Base-by-base conservation (phyloP, 2,888 invertebrate species). In the Cyaniris semiargus region DNA sequence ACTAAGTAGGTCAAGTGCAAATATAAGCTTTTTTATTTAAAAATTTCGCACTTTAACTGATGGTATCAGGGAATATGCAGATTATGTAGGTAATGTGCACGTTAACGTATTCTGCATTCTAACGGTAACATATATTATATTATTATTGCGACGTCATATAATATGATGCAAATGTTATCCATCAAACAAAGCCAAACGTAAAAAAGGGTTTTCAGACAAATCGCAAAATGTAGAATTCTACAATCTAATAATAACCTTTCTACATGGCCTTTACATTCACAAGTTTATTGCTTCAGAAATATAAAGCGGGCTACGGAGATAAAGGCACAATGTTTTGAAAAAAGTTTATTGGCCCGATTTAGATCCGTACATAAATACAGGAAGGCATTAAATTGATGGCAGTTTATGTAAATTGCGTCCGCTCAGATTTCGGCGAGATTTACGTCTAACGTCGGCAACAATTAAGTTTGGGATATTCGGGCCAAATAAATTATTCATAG, bases 371-470 rank as follows among this genome's bases (percentile, higher is more conserved):
- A 81, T 80, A 79, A 77, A 80, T 82, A 85, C 86, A 86, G 86
- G 87, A 89, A 89, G 87, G 86, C 86, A 87, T 87, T 85, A 86
- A 88, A 83, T 84, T 85, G 87, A 90, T 88, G 86, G 86, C 84
- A 85, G 86, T 89, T 92, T 91, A 92, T 92, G 92, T 90, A 92
- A 92, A 92, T 91, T 85, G 87, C 88, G 91, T 92, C 90, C 92
- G 88, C 88, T 84, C 87, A 89, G 89, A 90, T 91, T 89, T 89
- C 86, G 84, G 86, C 81, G 85, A 89, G 91, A 92, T 92, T 92
- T 90, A 92, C 90, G 89, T 86, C 85, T 88, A 83, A 83, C 86
- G 89, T 90, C 89, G 89, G 86, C 89, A 91, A 91, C 90, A 92
- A 92, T 93, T 92, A 92, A 92, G 91, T 91, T 90, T 89, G 87